A percentile compares a stretch with the other conserved stretches of the same genome.
phyloP scores from a whole-genome alignment of 2,797 vertebrate genomes.

The Leptoclinus maculatus region DNA sequence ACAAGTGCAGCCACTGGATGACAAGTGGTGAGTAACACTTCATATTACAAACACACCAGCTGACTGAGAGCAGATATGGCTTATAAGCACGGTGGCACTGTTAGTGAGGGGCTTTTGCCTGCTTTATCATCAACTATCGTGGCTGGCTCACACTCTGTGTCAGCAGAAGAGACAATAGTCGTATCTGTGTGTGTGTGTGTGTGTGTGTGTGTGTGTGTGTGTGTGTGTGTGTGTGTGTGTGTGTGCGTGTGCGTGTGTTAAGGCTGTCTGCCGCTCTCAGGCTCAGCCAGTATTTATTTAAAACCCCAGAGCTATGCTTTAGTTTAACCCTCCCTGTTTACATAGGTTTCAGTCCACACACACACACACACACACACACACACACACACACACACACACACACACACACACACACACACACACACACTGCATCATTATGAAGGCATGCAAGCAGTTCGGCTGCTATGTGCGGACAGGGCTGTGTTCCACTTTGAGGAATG shows the following conservation, averaged over 20 bases:
- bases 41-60: conserved; percentile 67
- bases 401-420: conserved; percentile 25
- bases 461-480: conserved; percentile 34
- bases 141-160: conserved; percentile 57
- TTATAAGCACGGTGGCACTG: conserved; percentile 47
- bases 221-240: conserved; percentile 45
- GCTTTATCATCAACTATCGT: conserved; percentile 65
- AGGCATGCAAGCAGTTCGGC: conserved; percentile 63
- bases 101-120: conserved; percentile 50
- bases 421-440: conserved; percentile 58
- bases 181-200: conserved; percentile 26
- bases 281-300: conserved; percentile 72
- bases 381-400: conserved; percentile 28
- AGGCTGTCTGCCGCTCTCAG: conserved; percentile 47
- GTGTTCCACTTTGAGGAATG: conserved; percentile 66
- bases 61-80: conserved; percentile 52
- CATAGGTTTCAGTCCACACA: conserved; percentile 53
- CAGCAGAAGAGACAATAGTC: conserved; percentile 62
- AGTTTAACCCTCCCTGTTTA: conserved; percentile 71
- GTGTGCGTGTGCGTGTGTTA: conserved; percentile 38
- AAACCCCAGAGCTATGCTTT: conserved; percentile 70
- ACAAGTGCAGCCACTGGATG: conserved; percentile 53
- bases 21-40: conserved; percentile 68
- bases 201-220: conserved; percentile 27
- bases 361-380: conserved; percentile 30